Conservation (phyloP, 2,888 invertebrate genomes). For the Celastrina argiolus region DNA sequence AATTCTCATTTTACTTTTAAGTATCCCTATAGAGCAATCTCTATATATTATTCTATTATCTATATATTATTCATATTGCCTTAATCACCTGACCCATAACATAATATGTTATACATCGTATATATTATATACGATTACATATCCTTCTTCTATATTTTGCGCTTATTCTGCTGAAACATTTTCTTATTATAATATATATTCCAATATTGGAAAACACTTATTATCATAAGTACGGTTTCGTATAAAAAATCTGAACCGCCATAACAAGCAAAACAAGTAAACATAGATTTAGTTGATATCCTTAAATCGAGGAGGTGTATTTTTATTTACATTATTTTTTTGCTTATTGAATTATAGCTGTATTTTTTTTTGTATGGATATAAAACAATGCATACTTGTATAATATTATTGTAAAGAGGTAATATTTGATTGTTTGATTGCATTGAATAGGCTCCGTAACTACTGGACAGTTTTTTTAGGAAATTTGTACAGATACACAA, state of each 20-base stretch:
- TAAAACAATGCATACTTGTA: too few relatives aligned
- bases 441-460: too few relatives aligned
- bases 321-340: neutral
- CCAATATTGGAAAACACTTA: constrained; percentile 1
- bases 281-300: neutral
- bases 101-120: too few relatives aligned
- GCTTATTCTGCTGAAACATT: neutral
- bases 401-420: too few relatives aligned
- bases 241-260: neutral
- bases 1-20: too few relatives aligned
- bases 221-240: constrained; percentile 1
- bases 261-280: constrained; percentile 4
- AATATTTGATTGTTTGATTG: too few relatives aligned
- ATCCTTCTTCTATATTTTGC: neutral
- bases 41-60: too few relatives aligned
- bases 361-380: neutral
- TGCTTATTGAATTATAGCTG: neutral
- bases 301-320: neutral
- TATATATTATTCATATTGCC: too few relatives aligned
- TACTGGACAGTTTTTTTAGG: too few relatives aligned
- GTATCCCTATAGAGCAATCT: too few relatives aligned
- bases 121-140: neutral
- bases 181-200: neutral
- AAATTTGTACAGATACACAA: too few relatives aligned
- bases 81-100: too few relatives aligned